Base-by-base conservation (phyloP, 2,797 vertebrate species). In the Melopsittacus undulatus region DNA sequence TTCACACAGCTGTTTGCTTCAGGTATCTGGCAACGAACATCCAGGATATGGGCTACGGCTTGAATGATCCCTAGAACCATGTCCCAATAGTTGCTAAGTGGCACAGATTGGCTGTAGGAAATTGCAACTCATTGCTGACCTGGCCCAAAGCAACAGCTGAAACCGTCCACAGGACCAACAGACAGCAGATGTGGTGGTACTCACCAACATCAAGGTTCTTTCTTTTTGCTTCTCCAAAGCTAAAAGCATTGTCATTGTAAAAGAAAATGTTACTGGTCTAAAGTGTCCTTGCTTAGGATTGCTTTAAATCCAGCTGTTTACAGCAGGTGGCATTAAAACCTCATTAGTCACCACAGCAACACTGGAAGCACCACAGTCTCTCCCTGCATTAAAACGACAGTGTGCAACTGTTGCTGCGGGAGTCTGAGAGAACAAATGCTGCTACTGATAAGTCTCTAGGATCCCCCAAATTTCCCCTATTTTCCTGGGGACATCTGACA, bases 251-350 rank as follows among this genome's bases (percentile, higher is more conserved):
- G 32, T 75, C 9, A 2, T 4, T 6, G 21, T 16, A 27, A 32
- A 69, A 46, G 15, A 23, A 88, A 72, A 59, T 4, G 29, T 4
- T 66, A 30, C 27, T 62, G 52, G 22, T 73, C 69, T 42, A 8
- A 78, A 67, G 21, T 36, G 13, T 20, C 48, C 8, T 69, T 42
- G 59, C 38, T 78, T 9, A 3, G 2, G n/a, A 27, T 43, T 68
- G 74, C 42, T 90, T 87, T 51, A 83, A 74, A 93, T 40, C 88
- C 90, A 91, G 92, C 63, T 87, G 83, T 90, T 94, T 80, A 23
- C 83, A 91, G 92, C 67, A 92, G 77, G 85, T 74, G 73, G 56
- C 87, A 89, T 92, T 80, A 80, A 88, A 92, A 89, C 24, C 77
- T 84, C 91, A 46, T 84, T 11, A 16, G 32, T 89, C 92, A 74